Conservation (phyloP, 2,888 invertebrate genomes). For the Plutella xylostella region DNA sequence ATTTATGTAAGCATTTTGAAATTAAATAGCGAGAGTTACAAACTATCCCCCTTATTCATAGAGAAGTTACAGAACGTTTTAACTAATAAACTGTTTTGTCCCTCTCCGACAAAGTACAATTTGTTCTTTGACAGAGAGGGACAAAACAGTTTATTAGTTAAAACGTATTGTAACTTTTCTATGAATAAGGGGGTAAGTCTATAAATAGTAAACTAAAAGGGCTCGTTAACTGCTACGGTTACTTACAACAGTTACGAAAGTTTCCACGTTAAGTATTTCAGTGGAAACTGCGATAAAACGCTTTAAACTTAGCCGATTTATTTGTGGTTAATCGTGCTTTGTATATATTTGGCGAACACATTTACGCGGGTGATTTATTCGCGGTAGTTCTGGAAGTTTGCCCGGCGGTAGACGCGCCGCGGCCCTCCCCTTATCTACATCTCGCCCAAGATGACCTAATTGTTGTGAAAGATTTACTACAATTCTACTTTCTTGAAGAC, state of each 20-base stretch:
- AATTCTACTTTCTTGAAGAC: no score
- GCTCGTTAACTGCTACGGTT: neutral
- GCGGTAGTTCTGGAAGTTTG: constrained; percentile 45
- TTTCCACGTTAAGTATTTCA: constrained; percentile 1
- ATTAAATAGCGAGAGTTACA: no score
- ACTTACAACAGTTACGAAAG: neutral
- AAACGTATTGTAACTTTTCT: no score
- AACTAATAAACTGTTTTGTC: no score
- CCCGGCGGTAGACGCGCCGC: constrained; percentile 22
- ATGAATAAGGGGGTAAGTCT: neutral
- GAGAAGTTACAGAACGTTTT: no score
- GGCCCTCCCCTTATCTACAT: constrained; percentile 5
- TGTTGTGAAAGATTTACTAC: constrained; percentile 14
- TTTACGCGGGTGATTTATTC: constrained; percentile 50
- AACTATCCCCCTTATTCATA: no score
- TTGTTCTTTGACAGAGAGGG: no score
- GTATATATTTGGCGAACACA: constrained; percentile 36
- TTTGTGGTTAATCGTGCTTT: constrained; percentile 51
- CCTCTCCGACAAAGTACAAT: no score
- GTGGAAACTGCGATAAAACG: constrained; percentile 25
- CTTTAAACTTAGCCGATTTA: constrained; percentile 37
- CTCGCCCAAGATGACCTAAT: constrained; percentile 12
- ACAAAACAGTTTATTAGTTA: no score
- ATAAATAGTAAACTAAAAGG: neutral
- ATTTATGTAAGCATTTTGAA: no score